Evolutionary conservation across 2,888 invertebrate genomes (phyloP).

Genomic region (Chironomus tentans): DNA sequence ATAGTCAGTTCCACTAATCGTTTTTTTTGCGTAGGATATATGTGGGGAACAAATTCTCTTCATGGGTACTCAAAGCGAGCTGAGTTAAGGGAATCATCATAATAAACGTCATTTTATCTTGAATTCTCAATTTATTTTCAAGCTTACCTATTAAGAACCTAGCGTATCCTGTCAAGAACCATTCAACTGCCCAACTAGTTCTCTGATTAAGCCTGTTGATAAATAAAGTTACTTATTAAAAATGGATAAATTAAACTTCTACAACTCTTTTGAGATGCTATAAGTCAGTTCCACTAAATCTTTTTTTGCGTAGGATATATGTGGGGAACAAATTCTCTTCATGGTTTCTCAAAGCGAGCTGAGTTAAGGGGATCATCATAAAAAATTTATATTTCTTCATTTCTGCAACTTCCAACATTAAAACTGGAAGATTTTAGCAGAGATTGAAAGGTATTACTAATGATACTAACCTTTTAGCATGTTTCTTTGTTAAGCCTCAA

Average conservation of each 20-base stretch:
- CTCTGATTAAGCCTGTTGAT: background rate
- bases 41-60: slow-evolving; percentile 33
- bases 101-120: background rate
- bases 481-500: too few relatives aligned
- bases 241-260: background rate
- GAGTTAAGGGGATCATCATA: slow-evolving; percentile 30
- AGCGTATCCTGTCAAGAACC: too few relatives aligned
- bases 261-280: background rate
- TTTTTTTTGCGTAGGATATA: slow-evolving; percentile 29
- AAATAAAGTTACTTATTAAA: background rate
- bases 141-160: too few relatives aligned
- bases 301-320: slow-evolving; percentile 28
- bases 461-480: background rate
- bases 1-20: background rate
- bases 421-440: background rate
- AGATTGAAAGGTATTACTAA: too few relatives aligned
- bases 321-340: slow-evolving; percentile 33
- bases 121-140: too few relatives aligned
- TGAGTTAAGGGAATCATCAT: slow-evolving; percentile 31
- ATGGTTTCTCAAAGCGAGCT: slow-evolving; percentile 35
- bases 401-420: background rate
- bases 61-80: slow-evolving; percentile 35
- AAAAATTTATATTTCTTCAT: too few relatives aligned
- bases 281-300: slow-evolving; percentile 25
- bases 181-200: too few relatives aligned